phyloP scores from a whole-genome alignment of 2,113 vertebrate genomes.

The Trachemys scripta region DNA sequence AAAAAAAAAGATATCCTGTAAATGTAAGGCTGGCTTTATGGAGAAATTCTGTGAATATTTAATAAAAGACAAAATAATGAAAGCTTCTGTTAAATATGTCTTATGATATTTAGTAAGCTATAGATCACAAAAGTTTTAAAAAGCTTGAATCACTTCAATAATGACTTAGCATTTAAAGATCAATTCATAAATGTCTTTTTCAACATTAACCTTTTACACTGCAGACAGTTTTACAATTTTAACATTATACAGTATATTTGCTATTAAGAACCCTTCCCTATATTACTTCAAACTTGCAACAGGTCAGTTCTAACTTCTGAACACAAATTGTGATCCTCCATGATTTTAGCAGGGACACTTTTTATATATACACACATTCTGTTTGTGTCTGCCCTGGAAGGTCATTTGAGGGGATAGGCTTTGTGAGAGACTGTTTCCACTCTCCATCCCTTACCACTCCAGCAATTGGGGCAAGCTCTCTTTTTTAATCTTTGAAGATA shows the following conservation, averaged over 20 bases:
- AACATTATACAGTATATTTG: background rate
- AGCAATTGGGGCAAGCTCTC: too few species aligned
- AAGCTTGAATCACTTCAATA: conserved; percentile 15
- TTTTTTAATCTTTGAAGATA: background rate
- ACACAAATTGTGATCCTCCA: background rate
- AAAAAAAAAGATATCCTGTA: background rate
- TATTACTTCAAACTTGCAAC: background rate
- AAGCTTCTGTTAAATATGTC: background rate
- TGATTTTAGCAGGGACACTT: background rate
- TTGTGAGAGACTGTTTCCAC: background rate
- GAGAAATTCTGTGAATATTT: background rate
- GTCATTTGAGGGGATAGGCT: background rate
- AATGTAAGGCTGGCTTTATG: background rate
- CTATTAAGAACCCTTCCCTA: background rate
- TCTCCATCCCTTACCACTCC: background rate
- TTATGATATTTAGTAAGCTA: background rate
- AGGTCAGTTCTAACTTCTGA: background rate
- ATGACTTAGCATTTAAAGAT: background rate
- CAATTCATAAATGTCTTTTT: background rate
- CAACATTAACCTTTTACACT: background rate
- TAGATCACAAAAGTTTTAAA: background rate
- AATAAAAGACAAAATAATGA: background rate
- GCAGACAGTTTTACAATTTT: background rate
- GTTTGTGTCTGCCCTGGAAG: background rate
- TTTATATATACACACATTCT: background rate